Percentiles rank a stretch among this genome's conserved stretches.
Evolutionary conservation across 2,888 invertebrate species (phyloP).

Genomic region (Norana najaformis): DNA sequence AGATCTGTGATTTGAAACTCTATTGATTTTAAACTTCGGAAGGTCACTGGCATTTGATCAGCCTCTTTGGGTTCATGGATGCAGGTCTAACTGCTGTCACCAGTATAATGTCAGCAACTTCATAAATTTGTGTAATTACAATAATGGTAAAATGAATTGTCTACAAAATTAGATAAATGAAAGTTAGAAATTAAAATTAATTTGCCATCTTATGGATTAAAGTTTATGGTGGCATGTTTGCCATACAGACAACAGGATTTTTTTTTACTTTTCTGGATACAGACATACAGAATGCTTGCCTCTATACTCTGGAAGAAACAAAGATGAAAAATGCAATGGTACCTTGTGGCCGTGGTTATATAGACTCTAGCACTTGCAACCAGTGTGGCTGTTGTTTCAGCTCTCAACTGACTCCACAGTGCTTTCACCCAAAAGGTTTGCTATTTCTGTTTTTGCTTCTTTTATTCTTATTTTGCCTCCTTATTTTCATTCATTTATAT

Average conservation of each 20-base stretch:
- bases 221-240: background rate
- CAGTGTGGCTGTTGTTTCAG: conserved; percentile 13
- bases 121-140: background rate
- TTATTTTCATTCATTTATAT: too few species aligned
- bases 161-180: background rate
- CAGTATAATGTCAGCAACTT: background rate
- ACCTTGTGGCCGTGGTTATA: background rate
- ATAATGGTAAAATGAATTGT: conserved; percentile 13
- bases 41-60: too few species aligned
- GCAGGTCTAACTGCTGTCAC: too few species aligned
- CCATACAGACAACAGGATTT: background rate
- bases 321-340: background rate
- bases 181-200: background rate
- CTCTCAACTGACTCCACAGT: background rate
- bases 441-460: background rate
- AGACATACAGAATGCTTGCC: background rate
- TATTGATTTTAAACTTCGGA: too few species aligned
- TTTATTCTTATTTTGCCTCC: too few species aligned
- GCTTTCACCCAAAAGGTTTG: background rate
- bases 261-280: background rate
- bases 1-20: too few species aligned
- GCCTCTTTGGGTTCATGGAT: too few species aligned
- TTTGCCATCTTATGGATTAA: background rate
- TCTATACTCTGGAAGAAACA: conserved; percentile 13
- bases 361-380: background rate